These are phyloP conservation scores for Crotophaga sulcirostris DNA, from an alignment of 2,113 vertebrate species.

Conservation along the genomic window DNA sequence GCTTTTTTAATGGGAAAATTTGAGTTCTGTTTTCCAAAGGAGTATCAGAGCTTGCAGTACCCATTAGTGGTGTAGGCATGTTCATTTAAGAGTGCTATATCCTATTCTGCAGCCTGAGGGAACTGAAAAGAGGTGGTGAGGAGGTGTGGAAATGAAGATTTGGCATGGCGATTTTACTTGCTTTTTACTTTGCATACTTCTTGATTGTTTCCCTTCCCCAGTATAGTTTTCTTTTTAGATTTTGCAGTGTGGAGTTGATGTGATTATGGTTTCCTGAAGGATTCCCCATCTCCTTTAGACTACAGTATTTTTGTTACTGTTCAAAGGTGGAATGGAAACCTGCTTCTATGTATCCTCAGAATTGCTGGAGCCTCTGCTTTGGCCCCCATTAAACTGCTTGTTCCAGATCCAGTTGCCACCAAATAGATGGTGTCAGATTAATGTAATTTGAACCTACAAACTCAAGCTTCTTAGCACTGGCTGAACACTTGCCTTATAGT, in stretches of 20 bases:
- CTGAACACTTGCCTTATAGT: not conserved
- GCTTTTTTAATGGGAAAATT: slow-evolving; percentile 28
- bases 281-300: slow-evolving; percentile 5
- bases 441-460: not conserved
- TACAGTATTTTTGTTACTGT: not conserved
- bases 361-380: not conserved
- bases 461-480: not conserved
- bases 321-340: not conserved
- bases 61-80: not conserved
- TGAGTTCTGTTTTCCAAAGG: not conserved
- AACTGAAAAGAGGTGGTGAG: not conserved
- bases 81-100: slow-evolving; percentile 10
- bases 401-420: not conserved
- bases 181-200: not conserved
- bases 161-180: slow-evolving; percentile 5
- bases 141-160: not conserved
- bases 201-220: not conserved
- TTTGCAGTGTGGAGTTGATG: not conserved
- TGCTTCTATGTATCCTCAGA: not conserved
- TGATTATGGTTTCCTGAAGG: not conserved
- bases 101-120: not conserved
- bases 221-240: not conserved
- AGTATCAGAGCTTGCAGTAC: not conserved
- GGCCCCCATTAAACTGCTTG: not conserved
- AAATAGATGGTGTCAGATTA: not conserved